A percentile compares a stretch with the other conserved stretches of the same genome.
These are phyloP conservation scores for Drosophila barbarae DNA, from an alignment of 2,888 invertebrate species.

Conservation along the genomic window DNA sequence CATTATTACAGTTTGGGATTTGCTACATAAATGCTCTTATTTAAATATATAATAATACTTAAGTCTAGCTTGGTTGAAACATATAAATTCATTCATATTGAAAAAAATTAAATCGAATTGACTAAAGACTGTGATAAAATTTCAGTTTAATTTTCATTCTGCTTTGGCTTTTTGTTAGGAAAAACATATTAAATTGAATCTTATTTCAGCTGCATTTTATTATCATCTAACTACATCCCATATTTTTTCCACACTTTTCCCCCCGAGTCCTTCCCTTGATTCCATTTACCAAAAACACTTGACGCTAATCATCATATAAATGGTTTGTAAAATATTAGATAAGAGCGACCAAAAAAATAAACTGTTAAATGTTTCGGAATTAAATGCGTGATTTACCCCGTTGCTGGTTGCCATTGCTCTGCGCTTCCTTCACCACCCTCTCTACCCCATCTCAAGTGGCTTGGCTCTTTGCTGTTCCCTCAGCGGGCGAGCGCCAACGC, in stretches of 20 bases:
- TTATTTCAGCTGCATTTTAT: neutral
- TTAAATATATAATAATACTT: too few relatives aligned
- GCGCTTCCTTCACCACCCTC: neutral
- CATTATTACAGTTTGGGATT: neutral
- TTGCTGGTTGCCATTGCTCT: constrained; percentile 43
- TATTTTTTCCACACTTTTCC: neutral
- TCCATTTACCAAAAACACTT: constrained; percentile 51
- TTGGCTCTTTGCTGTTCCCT: constrained; percentile 19
- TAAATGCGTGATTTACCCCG: constrained; percentile 76
- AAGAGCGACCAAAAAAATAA: constrained; percentile 49
- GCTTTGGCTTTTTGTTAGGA: neutral
- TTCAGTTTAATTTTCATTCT: neutral
- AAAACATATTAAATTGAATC: neutral
- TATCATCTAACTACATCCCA: neutral
- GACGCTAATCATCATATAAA: constrained; percentile 78
- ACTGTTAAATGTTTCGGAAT: constrained; percentile 77
- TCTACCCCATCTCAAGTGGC: constrained; percentile 29
- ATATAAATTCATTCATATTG: too few relatives aligned
- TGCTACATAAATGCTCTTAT: too few relatives aligned
- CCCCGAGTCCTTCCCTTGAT: neutral
- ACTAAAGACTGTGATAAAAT: too few relatives aligned
- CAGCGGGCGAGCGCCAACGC: constrained; percentile 48
- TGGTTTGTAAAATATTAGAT: constrained; percentile 77
- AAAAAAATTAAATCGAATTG: too few relatives aligned
- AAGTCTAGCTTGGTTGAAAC: too few relatives aligned